Base-by-base conservation (phyloP, 2,797 vertebrate species). In the Lacerta viridis region DNA sequence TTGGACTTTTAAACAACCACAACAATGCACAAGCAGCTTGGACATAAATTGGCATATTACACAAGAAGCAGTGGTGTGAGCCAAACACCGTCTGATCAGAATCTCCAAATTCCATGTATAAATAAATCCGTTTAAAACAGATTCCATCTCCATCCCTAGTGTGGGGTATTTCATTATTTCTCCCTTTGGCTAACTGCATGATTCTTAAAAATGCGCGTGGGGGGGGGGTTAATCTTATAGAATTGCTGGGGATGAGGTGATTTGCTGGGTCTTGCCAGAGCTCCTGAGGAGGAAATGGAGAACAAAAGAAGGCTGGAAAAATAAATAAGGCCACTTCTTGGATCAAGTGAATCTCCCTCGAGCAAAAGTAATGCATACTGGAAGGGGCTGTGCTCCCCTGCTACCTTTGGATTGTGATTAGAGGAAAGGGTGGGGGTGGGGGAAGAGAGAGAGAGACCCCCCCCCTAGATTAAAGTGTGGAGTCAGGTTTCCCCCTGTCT, bases 281-380 rank as follows among this genome's bases (percentile, higher is more conserved):
- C 86, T 93, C 89, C 93, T 90, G 91, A 91, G 91, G 92, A 94
- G 95, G 95, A 95, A 96, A 87, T 93, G 79, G 91, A 92, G 93
- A 96, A 95, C 93, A 95, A 96, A 95, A 86, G 92, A 90, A 93
- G 88, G 93, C 89, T 90, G 93, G 88, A 92, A 92, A 95, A 95
- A 94, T 94, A 94, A 96, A 95, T 94, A 94, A 90, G 92, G 88
- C 87, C 93, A 93, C 92, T 94, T 95, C 69, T 55, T 92, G 88
- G 89, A 87, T 93, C 92, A 95, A 93, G 89, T 88, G 88, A 94
- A 92, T 93, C 89, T 93, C 92, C 90, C 93, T 87, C 87, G 90
- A 86, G 90, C 83, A 90, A 1, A 1, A 87, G 83, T 91, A 92
- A 91, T 69, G 5, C 88, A 90, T 88, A 92, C 0, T 1, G 92